A percentile compares a stretch with the other conserved stretches of the same genome.
Conservation (phyloP, 2,888 invertebrate species). For the Thymelicus acteon region DNA sequence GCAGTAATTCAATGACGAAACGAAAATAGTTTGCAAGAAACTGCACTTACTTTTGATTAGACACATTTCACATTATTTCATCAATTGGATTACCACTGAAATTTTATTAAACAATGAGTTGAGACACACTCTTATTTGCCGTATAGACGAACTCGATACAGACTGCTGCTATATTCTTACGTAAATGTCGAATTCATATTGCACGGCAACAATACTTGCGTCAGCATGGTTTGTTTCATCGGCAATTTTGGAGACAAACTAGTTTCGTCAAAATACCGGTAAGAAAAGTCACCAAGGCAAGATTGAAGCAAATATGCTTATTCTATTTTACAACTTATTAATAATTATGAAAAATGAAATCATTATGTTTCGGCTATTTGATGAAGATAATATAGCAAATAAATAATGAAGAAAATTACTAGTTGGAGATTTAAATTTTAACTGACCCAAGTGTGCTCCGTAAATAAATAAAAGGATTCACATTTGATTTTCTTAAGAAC, state of each 20-base stretch:
- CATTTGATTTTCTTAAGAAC: too few species aligned
- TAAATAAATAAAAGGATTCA: too few species aligned
- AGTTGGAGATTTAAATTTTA: background rate
- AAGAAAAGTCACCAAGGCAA: slow-evolving; percentile 39
- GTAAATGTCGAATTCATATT: slow-evolving; percentile 49
- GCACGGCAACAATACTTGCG: slow-evolving; percentile 49
- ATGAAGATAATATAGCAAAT: too few species aligned
- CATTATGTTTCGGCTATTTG: too few species aligned
- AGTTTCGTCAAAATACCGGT: slow-evolving; percentile 12
- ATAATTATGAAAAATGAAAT: too few species aligned
- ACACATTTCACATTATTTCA: slow-evolving; percentile 18
- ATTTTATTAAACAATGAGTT: slow-evolving; percentile 41
- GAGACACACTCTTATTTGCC: slow-evolving; percentile 43
- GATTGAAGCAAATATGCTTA: slow-evolving; percentile 50
- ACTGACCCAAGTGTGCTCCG: too few species aligned
- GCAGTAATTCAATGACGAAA: background rate
- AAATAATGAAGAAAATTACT: too few species aligned
- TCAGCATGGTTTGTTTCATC: slow-evolving; percentile 50
- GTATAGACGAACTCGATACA: slow-evolving; percentile 40
- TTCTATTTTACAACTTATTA: too few species aligned
- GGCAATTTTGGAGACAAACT: slow-evolving; percentile 49
- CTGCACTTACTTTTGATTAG: slow-evolving; percentile 2
- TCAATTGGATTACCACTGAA: slow-evolving; percentile 9
- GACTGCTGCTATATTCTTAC: slow-evolving; percentile 51
- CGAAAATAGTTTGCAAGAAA: slow-evolving; percentile 1